These are phyloP conservation scores for Capra hircus DNA, from an alignment of 2,113 vertebrate genomes.

Conservation along the genomic window DNA sequence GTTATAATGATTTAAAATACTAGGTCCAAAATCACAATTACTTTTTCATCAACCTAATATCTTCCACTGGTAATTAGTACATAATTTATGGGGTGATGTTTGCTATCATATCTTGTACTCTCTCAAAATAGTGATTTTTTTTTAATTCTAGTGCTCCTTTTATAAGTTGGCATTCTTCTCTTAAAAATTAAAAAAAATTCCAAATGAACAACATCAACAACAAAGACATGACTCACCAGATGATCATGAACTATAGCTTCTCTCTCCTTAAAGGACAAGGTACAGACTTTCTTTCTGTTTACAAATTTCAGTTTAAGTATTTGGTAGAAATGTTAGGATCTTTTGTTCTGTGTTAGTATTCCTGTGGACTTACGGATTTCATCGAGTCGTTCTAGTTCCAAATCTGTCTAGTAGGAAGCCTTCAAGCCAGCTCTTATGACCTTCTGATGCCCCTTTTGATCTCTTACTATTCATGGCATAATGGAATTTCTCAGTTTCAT, in stretches of 20 bases:
- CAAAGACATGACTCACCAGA: not conserved
- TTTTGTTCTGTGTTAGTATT: not conserved
- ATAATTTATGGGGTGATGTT: not conserved
- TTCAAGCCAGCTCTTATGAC: not conserved
- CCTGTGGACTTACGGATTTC: not conserved
- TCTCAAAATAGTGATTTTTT: not conserved
- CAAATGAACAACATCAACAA: not conserved
- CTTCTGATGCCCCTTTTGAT: not conserved
- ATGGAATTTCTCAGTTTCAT: not conserved
- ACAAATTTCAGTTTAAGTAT: not conserved
- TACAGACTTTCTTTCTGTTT: not conserved
- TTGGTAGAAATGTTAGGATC: not conserved
- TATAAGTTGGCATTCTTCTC: not conserved
- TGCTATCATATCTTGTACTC: not conserved
- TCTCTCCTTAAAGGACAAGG: not conserved
- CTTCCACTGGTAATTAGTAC: not conserved
- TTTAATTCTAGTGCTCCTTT: not conserved
- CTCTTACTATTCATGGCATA: not conserved
- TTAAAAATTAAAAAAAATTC: not conserved
- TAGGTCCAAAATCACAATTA: not conserved
- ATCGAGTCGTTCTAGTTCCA: not conserved
- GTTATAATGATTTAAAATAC: not conserved
- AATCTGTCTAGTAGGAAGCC: not conserved
- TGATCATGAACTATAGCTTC: not conserved
- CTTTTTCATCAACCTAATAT: not conserved